phyloP scores from a whole-genome alignment of 2,797 vertebrate species.

The Pachyuromys duprasi region DNA sequence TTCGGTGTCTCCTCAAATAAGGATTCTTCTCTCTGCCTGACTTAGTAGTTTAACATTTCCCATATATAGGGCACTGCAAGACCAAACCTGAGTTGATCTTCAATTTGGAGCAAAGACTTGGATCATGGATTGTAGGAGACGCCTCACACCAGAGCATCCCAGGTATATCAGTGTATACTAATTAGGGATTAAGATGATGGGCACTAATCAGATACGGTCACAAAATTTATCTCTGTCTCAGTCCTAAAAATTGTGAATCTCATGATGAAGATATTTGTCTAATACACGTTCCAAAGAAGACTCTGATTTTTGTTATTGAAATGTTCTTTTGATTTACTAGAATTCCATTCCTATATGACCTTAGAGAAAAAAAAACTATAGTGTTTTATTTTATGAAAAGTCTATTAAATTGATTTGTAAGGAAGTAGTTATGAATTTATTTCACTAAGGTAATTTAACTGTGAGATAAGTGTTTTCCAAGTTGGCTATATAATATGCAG shows the following conservation, averaged over 20 bases:
- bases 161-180: neutral
- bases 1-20: neutral
- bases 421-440: neutral
- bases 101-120: conserved; percentile 60
- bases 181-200: neutral
- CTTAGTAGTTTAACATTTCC: neutral
- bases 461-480: neutral
- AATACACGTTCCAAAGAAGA: neutral
- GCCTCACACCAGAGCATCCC: neutral
- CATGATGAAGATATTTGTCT: neutral
- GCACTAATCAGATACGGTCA: neutral
- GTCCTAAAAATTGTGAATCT: neutral
- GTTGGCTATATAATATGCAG: neutral
- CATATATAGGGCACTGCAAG: conserved; percentile 45
- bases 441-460: neutral
- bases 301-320: neutral
- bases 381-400: neutral
- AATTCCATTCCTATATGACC: neutral
- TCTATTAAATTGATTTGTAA: neutral
- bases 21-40: neutral
- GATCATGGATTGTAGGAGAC: neutral
- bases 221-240: neutral
- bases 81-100: conserved; percentile 62
- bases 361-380: neutral
- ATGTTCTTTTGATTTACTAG: too few relatives aligned